Evolutionary conservation across 2,797 vertebrate species (phyloP).

Genomic region (Tokudaia tokunoshimensis): DNA sequence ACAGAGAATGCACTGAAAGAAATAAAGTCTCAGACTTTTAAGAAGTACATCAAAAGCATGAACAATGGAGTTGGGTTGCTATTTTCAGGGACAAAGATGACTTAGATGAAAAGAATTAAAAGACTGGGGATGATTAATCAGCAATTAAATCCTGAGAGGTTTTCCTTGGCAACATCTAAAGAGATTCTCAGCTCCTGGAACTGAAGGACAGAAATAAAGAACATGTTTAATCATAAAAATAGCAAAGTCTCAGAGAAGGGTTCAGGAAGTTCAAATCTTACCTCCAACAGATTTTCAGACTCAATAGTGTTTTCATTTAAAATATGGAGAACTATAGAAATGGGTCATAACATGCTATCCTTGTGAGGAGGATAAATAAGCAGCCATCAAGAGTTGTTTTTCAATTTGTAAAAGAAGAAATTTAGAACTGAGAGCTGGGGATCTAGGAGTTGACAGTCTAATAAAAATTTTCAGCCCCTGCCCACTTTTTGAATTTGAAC

Average conservation of each 20-base stretch:
- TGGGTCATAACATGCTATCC: neutral
- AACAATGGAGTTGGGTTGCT: neutral
- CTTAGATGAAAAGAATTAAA: neutral
- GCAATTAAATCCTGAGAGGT: slow-evolving; percentile 52
- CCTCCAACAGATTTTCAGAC: neutral
- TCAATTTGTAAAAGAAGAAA: neutral
- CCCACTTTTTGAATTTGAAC: slow-evolving; percentile 15
- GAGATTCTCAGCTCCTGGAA: neutral
- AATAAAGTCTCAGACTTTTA: neutral
- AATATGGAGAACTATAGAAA: slow-evolving; percentile 1
- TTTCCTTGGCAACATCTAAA: slow-evolving; percentile 27
- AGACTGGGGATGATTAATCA: slow-evolving; percentile 12
- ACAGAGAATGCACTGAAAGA: neutral
- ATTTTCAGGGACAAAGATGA: neutral
- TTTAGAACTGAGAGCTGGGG: neutral
- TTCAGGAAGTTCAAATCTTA: slow-evolving; percentile 17
- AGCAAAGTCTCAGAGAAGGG: slow-evolving; percentile 15
- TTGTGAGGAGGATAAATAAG: neutral
- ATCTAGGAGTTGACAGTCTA: neutral
- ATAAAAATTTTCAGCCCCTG: neutral
- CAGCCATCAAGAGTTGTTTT: neutral
- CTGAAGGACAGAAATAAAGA: neutral
- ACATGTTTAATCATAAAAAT: slow-evolving; percentile 49
- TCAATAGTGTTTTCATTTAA: neutral
- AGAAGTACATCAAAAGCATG: slow-evolving; percentile 30